These are phyloP conservation scores for Leistus spinibarbis DNA, from an alignment of 2,888 invertebrate genomes.

Conservation along the genomic window DNA sequence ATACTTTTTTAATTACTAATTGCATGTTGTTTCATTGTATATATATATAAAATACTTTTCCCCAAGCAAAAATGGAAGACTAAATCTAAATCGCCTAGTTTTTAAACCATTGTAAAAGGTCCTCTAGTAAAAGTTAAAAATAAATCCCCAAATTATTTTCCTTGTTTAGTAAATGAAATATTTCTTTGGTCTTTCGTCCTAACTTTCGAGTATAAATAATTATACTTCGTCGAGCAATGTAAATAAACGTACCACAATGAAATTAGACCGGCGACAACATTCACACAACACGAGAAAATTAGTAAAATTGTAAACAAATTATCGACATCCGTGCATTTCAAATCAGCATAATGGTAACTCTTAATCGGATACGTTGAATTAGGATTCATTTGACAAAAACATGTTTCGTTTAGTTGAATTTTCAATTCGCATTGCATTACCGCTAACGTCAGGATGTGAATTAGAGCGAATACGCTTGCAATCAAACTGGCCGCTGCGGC, in stretches of 20 bases:
- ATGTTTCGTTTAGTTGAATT: slow-evolving; percentile 54
- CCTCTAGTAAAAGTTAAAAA: not conserved
- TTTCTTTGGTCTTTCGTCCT: slow-evolving; percentile 47
- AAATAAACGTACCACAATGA: slow-evolving; percentile 57
- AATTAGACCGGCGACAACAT: slow-evolving; percentile 53
- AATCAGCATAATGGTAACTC: slow-evolving; percentile 56
- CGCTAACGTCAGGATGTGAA: slow-evolving; percentile 55
- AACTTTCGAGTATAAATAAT: slow-evolving; percentile 54
- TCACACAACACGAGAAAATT: slow-evolving; percentile 54
- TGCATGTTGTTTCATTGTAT: too few relatives aligned
- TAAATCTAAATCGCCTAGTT: too few relatives aligned
- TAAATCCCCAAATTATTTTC: not conserved
- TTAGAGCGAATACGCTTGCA: slow-evolving; percentile 54
- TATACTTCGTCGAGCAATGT: slow-evolving; percentile 57
- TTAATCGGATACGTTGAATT: slow-evolving; percentile 43
- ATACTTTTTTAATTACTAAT: too few relatives aligned
- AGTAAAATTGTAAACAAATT: slow-evolving; percentile 52
- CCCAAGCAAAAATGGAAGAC: too few relatives aligned
- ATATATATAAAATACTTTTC: too few relatives aligned
- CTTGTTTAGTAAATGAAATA: not conserved
- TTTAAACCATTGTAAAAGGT: not conserved
- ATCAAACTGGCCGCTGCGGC: slow-evolving; percentile 54
- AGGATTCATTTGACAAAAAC: slow-evolving; percentile 52
- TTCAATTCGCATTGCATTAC: slow-evolving; percentile 55
- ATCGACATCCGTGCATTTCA: slow-evolving; percentile 57